Evolutionary conservation across 2,113 vertebrate species (phyloP).

Genomic region (Pedetes capensis): DNA sequence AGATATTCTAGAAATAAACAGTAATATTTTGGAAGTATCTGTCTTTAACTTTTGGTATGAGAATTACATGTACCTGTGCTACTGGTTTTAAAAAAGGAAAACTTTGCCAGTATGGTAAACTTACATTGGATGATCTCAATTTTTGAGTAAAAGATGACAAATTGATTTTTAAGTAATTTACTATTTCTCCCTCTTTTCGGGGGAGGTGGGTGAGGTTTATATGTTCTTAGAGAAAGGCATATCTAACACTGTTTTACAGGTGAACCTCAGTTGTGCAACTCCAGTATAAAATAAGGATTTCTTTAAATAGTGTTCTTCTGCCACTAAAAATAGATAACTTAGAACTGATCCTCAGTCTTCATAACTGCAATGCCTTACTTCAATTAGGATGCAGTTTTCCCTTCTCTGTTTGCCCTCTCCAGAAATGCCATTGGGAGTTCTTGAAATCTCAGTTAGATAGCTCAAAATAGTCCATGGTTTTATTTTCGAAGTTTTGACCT

Average conservation of each 20-base stretch:
- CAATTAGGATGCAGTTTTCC: neutral
- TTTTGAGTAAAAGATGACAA: neutral
- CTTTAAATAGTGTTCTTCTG: slow-evolving; percentile 30
- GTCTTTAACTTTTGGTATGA: slow-evolving; percentile 13
- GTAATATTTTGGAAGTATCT: slow-evolving; percentile 50
- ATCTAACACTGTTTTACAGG: neutral
- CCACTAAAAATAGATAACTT: slow-evolving; percentile 13
- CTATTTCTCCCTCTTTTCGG: neutral
- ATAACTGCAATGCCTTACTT: slow-evolving; percentile 54
- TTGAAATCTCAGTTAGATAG: slow-evolving; percentile 32
- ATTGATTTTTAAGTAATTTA: slow-evolving; percentile 42
- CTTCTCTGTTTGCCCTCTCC: slow-evolving; percentile 1
- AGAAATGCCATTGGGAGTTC: neutral
- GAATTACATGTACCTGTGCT: slow-evolving; percentile 28
- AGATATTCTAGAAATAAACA: slow-evolving; percentile 34
- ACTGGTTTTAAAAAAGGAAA: slow-evolving; percentile 17
- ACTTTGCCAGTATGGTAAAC: neutral
- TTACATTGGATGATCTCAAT: slow-evolving; percentile 20
- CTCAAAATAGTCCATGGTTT: slow-evolving; percentile 30
- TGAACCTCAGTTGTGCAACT: slow-evolving; percentile 45
- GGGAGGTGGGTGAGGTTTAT: neutral
- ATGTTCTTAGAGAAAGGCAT: neutral
- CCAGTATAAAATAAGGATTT: slow-evolving; percentile 47
- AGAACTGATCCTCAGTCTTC: slow-evolving; percentile 21
- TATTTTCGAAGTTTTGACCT: too few relatives aligned